Conservation (phyloP, 2,888 invertebrate genomes). For the Exocentrus adspersus region DNA sequence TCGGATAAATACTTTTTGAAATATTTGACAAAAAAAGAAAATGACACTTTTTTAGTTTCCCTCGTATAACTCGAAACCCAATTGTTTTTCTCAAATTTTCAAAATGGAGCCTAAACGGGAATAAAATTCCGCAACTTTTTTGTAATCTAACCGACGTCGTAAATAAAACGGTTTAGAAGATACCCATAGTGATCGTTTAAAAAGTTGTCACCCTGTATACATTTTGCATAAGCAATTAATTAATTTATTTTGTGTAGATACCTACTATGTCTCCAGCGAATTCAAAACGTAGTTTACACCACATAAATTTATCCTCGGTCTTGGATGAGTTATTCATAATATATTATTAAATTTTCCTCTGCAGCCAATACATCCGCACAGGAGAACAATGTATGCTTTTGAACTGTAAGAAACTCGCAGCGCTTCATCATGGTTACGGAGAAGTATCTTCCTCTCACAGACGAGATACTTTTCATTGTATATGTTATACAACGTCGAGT, state of each 20-base stretch:
- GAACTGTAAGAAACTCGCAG: conserved; percentile 4
- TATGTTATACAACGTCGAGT: conserved; percentile 31
- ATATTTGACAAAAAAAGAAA: too few species aligned
- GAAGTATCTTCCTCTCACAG: conserved; percentile 8
- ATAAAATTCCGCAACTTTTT: too few species aligned
- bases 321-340: conserved; percentile 27
- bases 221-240: conserved; percentile 15
- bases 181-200: too few species aligned
- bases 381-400: conserved; percentile 21
- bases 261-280: conserved; percentile 11
- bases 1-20: too few species aligned
- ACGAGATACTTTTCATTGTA: conserved; percentile 28
- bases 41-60: too few species aligned
- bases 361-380: conserved; percentile 21
- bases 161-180: too few species aligned
- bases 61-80: too few species aligned
- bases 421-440: background rate
- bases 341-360: conserved; percentile 34
- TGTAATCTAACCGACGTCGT: too few species aligned
- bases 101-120: too few species aligned
- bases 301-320: conserved; percentile 33
- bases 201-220: too few species aligned
- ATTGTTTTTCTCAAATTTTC: too few species aligned
- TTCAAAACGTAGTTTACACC: conserved; percentile 33
- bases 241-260: conserved; percentile 5